A percentile compares a stretch with the other conserved stretches of the same genome.
These are phyloP conservation scores for Rhamnusium bicolor DNA, from an alignment of 2,888 invertebrate genomes.

Conservation along the genomic window DNA sequence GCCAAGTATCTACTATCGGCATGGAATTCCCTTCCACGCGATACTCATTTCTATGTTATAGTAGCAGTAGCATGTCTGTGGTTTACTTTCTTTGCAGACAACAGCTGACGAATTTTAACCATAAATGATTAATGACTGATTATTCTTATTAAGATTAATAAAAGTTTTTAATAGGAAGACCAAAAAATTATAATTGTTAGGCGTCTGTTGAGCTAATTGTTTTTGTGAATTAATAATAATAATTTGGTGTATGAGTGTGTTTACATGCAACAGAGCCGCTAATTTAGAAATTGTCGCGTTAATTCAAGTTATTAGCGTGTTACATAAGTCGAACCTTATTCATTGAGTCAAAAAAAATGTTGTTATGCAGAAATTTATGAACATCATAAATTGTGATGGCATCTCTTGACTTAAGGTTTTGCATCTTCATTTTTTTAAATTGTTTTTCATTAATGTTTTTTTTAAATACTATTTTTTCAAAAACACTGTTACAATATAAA, in stretches of 20 bases:
- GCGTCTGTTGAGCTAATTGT: neutral
- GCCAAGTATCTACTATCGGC: constrained; percentile 36
- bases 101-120: constrained; percentile 14
- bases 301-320: neutral
- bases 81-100: constrained; percentile 28
- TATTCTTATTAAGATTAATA: neutral
- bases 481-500: no score
- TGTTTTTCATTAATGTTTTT: no score
- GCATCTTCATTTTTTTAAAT: no score
- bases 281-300: neutral
- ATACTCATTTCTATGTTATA: constrained; percentile 1
- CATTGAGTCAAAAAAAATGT: no score
- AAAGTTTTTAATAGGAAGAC: neutral
- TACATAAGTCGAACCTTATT: neutral
- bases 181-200: neutral
- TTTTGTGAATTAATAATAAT: neutral
- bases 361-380: no score
- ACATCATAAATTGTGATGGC: no score
- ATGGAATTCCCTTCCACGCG: constrained; percentile 58
- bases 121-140: neutral
- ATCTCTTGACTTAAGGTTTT: no score
- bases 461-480: no score
- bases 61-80: constrained; percentile 6
- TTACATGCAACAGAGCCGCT: neutral
- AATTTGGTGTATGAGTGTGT: neutral